phyloP scores from a whole-genome alignment of 2,113 vertebrate genomes.

The Cisticola juncidis region DNA sequence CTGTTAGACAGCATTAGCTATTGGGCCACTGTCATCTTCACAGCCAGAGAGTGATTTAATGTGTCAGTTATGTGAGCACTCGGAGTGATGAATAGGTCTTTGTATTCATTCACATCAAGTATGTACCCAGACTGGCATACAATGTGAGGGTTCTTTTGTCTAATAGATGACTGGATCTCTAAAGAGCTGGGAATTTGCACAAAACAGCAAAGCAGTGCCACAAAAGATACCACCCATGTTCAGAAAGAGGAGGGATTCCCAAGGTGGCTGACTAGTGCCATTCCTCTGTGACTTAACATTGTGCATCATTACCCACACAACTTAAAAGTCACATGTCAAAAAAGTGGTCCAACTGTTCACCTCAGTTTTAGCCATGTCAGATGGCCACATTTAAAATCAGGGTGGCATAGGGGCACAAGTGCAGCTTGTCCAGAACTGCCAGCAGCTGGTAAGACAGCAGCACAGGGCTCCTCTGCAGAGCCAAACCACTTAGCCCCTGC shows the following conservation, averaged over 20 bases:
- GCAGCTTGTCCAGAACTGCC: not conserved
- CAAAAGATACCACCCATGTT: not conserved
- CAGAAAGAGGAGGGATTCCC: not conserved
- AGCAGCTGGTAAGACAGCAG: not conserved
- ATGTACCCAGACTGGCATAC: not conserved
- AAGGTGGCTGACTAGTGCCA: not conserved
- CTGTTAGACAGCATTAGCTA: conserved; percentile 15
- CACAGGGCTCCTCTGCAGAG: not conserved
- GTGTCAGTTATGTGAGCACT: conserved; percentile 36
- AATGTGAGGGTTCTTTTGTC: not conserved
- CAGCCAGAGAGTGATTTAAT: conserved; percentile 39
- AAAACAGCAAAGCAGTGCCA: not conserved
- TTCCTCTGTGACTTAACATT: not conserved
- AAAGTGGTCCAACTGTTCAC: not conserved
- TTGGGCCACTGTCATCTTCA: conserved; percentile 31
- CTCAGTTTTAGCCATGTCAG: not conserved
- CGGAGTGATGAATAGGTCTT: conserved; percentile 38
- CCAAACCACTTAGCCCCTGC: not conserved
- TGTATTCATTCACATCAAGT: conserved; percentile 27
- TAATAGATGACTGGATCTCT: not conserved
- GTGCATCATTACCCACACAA: not conserved
- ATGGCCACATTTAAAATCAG: not conserved
- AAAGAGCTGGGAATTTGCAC: not conserved
- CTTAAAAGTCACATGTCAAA: not conserved
- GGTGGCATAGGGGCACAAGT: not conserved